A percentile compares a stretch with the other conserved stretches of the same genome.
Evolutionary conservation across 2,113 vertebrate species (phyloP).

Genomic region (Hemichromis elongatus): DNA sequence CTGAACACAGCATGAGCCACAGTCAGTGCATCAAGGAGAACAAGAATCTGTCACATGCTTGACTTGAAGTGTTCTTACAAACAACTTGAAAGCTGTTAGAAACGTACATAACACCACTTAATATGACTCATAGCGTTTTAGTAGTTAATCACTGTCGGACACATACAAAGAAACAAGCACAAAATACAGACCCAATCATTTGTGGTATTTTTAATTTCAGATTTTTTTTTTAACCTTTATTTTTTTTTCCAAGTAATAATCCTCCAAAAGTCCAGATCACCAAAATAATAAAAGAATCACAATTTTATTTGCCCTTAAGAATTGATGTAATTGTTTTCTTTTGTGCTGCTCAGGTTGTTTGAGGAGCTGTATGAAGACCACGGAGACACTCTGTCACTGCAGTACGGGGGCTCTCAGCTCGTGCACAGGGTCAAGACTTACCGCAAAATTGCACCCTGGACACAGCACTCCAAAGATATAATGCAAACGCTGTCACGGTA

Average conservation of each 20-base stretch:
- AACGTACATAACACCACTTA: background rate
- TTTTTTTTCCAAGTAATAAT: rapidly evolving
- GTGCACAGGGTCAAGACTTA: constrained; percentile 98
- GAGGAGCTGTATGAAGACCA: constrained; percentile 98
- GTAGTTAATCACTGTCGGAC: background rate
- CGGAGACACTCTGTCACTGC: constrained; percentile 93
- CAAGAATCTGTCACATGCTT: background rate
- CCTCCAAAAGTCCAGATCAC: background rate
- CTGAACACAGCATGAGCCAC: background rate
- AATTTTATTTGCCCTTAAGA: background rate
- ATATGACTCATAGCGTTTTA: background rate
- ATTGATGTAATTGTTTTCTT: background rate
- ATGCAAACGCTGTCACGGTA: constrained; percentile 96
- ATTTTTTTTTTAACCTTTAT: background rate
- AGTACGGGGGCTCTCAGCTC: constrained; percentile 96
- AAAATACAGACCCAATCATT: background rate
- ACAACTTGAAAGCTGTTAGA: background rate
- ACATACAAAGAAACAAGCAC: background rate
- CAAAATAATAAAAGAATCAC: background rate
- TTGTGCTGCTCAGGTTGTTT: constrained; percentile 79
- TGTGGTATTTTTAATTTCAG: background rate
- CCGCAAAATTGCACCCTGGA: constrained; percentile 97
- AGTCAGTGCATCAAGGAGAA: background rate
- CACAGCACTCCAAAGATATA: constrained; percentile 97
- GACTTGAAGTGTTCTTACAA: background rate